Percentiles rank a stretch among this genome's conserved stretches.
Conservation (phyloP, 1,140 invertebrate species). For the Semibalanus balanoides region DNA sequence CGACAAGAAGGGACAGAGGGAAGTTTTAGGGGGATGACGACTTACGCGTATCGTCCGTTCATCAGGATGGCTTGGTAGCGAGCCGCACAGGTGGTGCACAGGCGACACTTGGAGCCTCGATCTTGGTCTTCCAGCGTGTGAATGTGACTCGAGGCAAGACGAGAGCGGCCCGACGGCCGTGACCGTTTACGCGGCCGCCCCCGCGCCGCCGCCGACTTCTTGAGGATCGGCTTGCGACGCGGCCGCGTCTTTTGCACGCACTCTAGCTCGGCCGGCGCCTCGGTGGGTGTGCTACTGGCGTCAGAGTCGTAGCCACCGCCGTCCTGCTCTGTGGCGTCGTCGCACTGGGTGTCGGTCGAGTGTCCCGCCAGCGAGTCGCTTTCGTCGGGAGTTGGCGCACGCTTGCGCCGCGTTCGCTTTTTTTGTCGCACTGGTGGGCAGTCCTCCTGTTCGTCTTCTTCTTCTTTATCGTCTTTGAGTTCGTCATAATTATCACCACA, state of each 20-base stretch:
- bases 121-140: not conserved
- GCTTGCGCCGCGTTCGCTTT: not conserved
- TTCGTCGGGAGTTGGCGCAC: not conserved
- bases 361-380: not conserved
- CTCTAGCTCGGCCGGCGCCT: not conserved
- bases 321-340: not conserved
- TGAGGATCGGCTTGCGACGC: not conserved
- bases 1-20: too few species aligned
- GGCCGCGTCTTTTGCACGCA: not conserved
- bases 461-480: not conserved
- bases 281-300: not conserved
- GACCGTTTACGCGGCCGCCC: too few species aligned
- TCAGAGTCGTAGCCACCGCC: not conserved
- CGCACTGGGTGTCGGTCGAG: not conserved
- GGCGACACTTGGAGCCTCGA: not conserved
- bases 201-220: not conserved
- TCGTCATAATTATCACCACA: not conserved
- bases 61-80: not conserved
- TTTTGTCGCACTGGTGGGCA: not conserved
- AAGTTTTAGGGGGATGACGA: not conserved
- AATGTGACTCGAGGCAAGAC: not conserved
- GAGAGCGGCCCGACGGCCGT: not conserved
- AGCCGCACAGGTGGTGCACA: not conserved
- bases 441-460: not conserved
- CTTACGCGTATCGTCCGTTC: not conserved